Evolutionary conservation across 2,113 vertebrate species (phyloP).

Genomic region (Cepphus grylle): DNA sequence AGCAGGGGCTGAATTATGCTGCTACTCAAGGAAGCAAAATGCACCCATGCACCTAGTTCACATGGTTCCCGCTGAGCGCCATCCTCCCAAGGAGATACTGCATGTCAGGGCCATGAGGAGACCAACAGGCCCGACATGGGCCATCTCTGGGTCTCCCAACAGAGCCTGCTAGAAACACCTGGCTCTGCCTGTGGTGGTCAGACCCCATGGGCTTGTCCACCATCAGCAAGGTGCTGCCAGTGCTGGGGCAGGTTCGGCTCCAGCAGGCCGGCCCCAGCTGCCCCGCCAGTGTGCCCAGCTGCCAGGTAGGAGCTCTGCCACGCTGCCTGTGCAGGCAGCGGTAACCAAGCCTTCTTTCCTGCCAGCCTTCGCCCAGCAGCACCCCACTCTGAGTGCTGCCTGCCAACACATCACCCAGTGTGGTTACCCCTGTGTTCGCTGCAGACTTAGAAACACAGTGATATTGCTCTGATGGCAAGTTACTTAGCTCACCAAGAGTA

Average conservation of each 20-base stretch:
- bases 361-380: background rate
- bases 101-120: background rate
- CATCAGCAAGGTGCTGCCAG: background rate
- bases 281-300: rapidly evolving
- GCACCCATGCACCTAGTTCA: rapidly evolving
- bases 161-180: background rate
- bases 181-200: background rate
- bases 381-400: background rate
- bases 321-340: too few relatives aligned
- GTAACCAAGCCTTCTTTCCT: background rate
- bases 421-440: background rate
- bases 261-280: background rate
- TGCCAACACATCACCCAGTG: too few relatives aligned
- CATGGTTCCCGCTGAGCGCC: rapidly evolving
- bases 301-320: background rate
- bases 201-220: background rate
- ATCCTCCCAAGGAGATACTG: background rate
- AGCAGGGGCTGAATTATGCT: background rate
- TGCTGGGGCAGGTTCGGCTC: background rate
- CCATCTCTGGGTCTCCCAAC: background rate
- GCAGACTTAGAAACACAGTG: background rate
- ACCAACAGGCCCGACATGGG: rapidly evolving
- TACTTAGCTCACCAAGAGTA: background rate
- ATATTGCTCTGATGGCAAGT: background rate
- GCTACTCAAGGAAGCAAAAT: background rate